Evolutionary conservation across 2,888 invertebrate genomes (phyloP).

Genomic region (Ischnus inquisitorius): DNA sequence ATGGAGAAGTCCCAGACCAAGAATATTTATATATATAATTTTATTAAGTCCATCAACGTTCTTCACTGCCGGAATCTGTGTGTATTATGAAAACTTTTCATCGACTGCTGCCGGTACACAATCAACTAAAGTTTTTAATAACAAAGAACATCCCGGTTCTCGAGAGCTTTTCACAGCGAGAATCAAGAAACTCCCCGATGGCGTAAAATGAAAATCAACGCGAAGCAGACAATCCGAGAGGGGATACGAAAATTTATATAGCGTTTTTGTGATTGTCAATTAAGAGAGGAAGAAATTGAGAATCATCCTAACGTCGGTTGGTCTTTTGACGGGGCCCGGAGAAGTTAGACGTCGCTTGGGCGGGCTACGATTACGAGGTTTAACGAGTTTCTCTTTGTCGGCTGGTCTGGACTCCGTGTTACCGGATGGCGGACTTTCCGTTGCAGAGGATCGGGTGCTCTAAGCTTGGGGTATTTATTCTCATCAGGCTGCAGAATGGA

Average conservation of each 20-base stretch:
- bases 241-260: too few relatives aligned
- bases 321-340: constrained; percentile 8
- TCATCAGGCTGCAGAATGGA: constrained; percentile 30
- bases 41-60: too few relatives aligned
- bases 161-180: background rate
- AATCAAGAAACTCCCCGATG: background rate
- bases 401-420: background rate
- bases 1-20: background rate
- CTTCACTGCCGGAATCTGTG: too few relatives aligned
- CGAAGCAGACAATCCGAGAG: too few relatives aligned
- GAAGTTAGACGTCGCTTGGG: constrained; percentile 5
- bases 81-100: too few relatives aligned
- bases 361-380: constrained; percentile 47
- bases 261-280: too few relatives aligned
- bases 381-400: constrained; percentile 57
- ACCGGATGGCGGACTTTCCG: constrained; percentile 1
- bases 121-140: background rate
- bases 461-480: constrained; percentile 38
- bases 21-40: background rate
- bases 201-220: too few relatives aligned
- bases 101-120: too few relatives aligned
- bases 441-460: constrained; percentile 13
- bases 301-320: constrained; percentile 28
- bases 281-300: background rate
- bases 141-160: background rate